Conservation (phyloP, 2,888 invertebrate genomes). For the Drosophila nr. perissopoda region DNA sequence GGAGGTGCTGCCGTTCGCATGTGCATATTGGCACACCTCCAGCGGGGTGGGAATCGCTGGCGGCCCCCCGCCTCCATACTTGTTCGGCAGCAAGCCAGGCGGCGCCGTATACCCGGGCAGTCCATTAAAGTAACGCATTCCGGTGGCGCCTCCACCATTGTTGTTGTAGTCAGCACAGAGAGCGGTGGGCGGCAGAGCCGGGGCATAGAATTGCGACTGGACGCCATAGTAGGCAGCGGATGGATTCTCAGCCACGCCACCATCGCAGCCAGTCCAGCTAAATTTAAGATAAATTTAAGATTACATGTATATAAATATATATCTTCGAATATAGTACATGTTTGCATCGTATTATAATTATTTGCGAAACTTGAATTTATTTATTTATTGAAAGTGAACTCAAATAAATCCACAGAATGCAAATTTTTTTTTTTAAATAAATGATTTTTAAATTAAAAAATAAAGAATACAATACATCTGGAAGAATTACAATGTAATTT, state of each 20-base stretch:
- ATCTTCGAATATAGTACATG: not conserved
- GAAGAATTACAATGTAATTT: not conserved
- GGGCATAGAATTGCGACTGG: slow-evolving; percentile 32
- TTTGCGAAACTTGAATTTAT: not conserved
- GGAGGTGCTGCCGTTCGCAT: slow-evolving; percentile 58
- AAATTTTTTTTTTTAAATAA: not conserved
- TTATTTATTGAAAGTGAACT: not conserved
- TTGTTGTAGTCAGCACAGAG: slow-evolving; percentile 54
- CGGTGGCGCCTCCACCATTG: slow-evolving; percentile 30
- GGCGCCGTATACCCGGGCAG: slow-evolving; percentile 43
- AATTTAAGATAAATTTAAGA: not conserved
- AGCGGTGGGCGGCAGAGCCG: slow-evolving; percentile 22
- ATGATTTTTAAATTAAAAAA: not conserved
- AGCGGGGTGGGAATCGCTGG: slow-evolving; percentile 25
- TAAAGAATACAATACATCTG: not conserved
- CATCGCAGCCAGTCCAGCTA: slow-evolving; percentile 60
- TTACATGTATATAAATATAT: not conserved
- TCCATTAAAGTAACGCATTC: slow-evolving; percentile 53
- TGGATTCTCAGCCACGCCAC: slow-evolving; percentile 53
- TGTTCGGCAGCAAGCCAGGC: slow-evolving; percentile 38
- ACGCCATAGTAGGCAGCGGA: slow-evolving; percentile 37
- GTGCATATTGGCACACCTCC: slow-evolving; percentile 72
- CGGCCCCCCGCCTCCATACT: slow-evolving; percentile 29
- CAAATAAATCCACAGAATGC: not conserved
- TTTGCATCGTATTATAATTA: not conserved